Conservation (phyloP, 2,888 invertebrate genomes). For the Monoplex corrugatus region DNA sequence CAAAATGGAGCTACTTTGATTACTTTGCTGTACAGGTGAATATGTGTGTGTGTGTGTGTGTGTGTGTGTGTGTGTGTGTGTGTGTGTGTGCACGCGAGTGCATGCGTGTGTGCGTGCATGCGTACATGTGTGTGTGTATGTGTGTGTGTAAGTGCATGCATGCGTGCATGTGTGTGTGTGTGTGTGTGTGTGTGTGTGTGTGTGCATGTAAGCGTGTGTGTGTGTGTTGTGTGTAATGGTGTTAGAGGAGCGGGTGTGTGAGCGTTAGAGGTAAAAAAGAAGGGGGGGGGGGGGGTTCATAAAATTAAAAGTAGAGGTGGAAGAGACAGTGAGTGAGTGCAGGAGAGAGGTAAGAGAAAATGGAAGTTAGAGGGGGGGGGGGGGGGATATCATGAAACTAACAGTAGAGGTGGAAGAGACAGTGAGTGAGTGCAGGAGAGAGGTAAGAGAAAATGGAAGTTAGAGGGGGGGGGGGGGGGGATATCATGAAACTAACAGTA, state of each 20-base stretch:
- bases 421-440: neutral
- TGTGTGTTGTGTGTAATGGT: neutral
- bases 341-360: too few species aligned
- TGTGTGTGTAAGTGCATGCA: too few species aligned
- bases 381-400: too few species aligned
- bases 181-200: neutral
- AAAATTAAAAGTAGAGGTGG: neutral
- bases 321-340: too few species aligned
- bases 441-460: neutral
- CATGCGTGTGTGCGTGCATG: too few species aligned
- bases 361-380: too few species aligned
- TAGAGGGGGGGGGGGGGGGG: neutral
- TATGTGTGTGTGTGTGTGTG: neutral
- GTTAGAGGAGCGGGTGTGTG: neutral
- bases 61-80: neutral
- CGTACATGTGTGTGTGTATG: too few species aligned
- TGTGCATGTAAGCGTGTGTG: neutral
- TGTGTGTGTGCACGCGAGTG: neutral
- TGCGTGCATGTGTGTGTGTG: too few species aligned
- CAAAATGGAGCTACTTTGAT: constrained; percentile 95
- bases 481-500: neutral
- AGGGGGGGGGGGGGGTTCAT: neutral
- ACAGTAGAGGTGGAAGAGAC: neutral
- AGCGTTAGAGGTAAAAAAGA: neutral
- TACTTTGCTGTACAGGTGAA: constrained; percentile 94